These are phyloP conservation scores for Muscina levida DNA, from an alignment of 2,888 invertebrate genomes.

Conservation along the genomic window DNA sequence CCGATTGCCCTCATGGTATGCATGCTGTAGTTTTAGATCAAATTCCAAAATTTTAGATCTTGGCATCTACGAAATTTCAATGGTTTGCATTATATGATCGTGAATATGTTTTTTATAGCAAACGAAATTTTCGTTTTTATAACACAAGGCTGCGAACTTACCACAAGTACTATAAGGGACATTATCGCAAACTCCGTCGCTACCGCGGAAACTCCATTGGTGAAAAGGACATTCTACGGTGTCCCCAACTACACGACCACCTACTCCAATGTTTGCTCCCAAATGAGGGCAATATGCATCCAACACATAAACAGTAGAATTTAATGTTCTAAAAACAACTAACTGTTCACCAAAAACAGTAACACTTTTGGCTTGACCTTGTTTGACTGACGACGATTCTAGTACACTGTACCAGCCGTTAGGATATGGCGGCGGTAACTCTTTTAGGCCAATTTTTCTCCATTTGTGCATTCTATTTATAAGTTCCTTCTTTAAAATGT, in stretches of 20 bases:
- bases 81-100: too few relatives aligned
- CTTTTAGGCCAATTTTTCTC: constrained; percentile 82
- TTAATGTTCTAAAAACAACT: constrained; percentile 85
- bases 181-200: constrained; percentile 86
- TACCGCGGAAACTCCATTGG: constrained; percentile 89
- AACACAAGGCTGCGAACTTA: too few relatives aligned
- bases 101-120: too few relatives aligned
- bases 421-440: constrained; percentile 90
- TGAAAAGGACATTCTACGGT: constrained; percentile 95
- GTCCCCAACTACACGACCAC: constrained; percentile 88
- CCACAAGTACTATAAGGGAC: constrained; percentile 87
- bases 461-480: constrained; percentile 81
- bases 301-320: constrained; percentile 84
- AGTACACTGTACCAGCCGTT: constrained; percentile 93
- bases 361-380: constrained; percentile 82
- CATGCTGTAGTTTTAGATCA: too few relatives aligned
- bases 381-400: constrained; percentile 84
- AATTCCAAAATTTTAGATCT: too few relatives aligned
- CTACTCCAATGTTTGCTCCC: constrained; percentile 91
- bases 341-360: constrained; percentile 87
- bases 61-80: too few relatives aligned
- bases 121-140: too few relatives aligned
- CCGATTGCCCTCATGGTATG: too few relatives aligned
- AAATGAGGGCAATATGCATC: constrained; percentile 95
- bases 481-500: constrained; percentile 67